Conservation (phyloP, 2,113 vertebrate genomes). For the Rutilus rutilus region DNA sequence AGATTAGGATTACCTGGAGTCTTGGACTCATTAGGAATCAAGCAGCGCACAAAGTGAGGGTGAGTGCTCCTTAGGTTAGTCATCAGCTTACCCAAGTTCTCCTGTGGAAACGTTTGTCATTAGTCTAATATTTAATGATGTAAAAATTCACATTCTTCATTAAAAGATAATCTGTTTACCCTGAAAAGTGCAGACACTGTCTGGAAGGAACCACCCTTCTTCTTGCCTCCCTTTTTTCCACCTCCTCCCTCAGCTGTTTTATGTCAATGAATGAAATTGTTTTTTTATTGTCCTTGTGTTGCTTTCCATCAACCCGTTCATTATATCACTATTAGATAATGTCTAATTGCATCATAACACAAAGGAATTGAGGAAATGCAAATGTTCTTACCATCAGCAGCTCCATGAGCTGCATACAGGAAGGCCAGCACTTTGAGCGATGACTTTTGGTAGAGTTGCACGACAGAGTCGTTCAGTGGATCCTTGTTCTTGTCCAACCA, state of each 20-base stretch:
- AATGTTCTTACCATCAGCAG: background rate
- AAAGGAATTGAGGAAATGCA: background rate
- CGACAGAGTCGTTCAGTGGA: background rate
- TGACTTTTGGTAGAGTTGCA: background rate
- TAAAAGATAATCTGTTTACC: conserved; percentile 55
- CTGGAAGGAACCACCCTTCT: conserved; percentile 97
- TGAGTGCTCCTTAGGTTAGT: conserved; percentile 88
- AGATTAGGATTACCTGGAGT: conserved; percentile 80
- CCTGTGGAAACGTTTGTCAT: conserved; percentile 70
- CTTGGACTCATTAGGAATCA: conserved; percentile 95
- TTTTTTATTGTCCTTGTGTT: conserved; percentile 54
- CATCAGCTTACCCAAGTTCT: conserved; percentile 94
- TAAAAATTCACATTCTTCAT: background rate
- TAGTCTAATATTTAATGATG: background rate
- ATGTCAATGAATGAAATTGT: background rate
- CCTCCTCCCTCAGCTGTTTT: conserved; percentile 46
- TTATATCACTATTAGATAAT: background rate
- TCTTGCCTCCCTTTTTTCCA: conserved; percentile 85
- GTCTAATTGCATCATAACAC: background rate
- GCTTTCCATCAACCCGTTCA: conserved; percentile 77
- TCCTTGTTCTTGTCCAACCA: conserved; percentile 10
- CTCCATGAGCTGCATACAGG: background rate
- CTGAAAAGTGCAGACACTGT: conserved; percentile 93
- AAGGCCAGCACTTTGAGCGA: background rate
- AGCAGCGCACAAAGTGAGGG: conserved; percentile 91